Evolutionary conservation across 2,888 invertebrate genomes (phyloP), one percentile per base, ranked within the genome.

Genomic region (Toxonevra muliebris): DNA sequence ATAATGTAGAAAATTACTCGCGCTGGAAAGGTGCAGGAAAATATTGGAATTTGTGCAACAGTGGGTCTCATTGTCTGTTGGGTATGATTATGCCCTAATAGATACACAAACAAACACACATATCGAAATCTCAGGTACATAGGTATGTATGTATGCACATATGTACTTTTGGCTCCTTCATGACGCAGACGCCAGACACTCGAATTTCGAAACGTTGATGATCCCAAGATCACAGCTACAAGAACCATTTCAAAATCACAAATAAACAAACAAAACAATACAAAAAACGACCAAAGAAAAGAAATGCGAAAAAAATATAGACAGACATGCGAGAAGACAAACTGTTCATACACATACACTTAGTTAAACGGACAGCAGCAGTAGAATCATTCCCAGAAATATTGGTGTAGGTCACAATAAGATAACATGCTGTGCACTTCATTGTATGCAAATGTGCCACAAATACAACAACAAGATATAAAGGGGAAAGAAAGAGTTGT

Each of bases 371-470:
- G 62, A 55, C 52, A 64, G 69, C 63, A 64, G 75, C 74, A 30
- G 66, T 76, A 74, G 75, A 78, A 81, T 77, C 82, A 84, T 85
- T 85, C 84, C 81, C 79, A 83, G 84, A 85, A 85, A 83, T 85
- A 85, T 85, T 85, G 84, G 84, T 85, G 84, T 85, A 85, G 84
- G 84, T 85, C 84, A 85, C 84, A 85, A 84, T 79, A 66, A 66
- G 79, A 85, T 85, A 84, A 85, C 85, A 84, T 83, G 84, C 82
- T 83, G 84, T 80, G 82, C 81, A 84, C 83, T 83, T 81, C 81
- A 85, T 85, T 85, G 85, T 85, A 85, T 85, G 85, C 85, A 85
- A 85, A 85, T 82, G 79, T 75, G 80, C 64, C 68, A 68, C 63
- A 70, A 66, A 43, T 45, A 64, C 69, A 65, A 67, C 55, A 58